Evolutionary conservation across 2,797 vertebrate genomes (phyloP).

Genomic region (Setipinna tenuifilis): DNA sequence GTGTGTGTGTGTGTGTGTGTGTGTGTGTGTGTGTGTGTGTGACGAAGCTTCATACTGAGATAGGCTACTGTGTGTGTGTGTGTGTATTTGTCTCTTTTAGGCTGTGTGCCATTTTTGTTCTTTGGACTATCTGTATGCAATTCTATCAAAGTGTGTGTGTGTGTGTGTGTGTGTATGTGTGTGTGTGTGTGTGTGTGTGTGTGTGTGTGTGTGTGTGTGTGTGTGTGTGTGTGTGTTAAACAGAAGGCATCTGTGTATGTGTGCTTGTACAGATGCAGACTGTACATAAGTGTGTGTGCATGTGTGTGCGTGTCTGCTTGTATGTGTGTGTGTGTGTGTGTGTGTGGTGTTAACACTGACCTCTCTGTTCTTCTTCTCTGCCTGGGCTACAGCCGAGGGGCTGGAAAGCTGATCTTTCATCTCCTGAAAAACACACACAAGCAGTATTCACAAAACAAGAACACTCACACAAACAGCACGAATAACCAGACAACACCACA

Average conservation of each 20-base stretch:
- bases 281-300: no score
- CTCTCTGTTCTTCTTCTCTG: slow-evolving; percentile 81
- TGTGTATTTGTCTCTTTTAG: neutral
- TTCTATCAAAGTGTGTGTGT: neutral
- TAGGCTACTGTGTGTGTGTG: neutral
- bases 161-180: neutral
- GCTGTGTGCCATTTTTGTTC: no score
- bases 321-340: no score
- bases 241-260: neutral
- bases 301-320: no score
- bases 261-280: neutral
- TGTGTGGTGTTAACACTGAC: slow-evolving; percentile 55
- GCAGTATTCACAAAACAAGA: no score
- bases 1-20: neutral
- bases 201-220: neutral
- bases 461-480: slow-evolving; percentile 28
- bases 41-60: no score
- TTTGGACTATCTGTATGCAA: no score
- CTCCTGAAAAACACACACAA: slow-evolving; percentile 66
- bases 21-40: neutral
- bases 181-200: neutral
- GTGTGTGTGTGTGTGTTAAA: neutral
- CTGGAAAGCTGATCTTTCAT: slow-evolving; percentile 85
- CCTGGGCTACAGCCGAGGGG: slow-evolving; percentile 76
- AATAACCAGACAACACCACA: neutral